These are phyloP conservation scores for Aromia moschata DNA, from an alignment of 2,888 invertebrate genomes.

Conservation along the genomic window DNA sequence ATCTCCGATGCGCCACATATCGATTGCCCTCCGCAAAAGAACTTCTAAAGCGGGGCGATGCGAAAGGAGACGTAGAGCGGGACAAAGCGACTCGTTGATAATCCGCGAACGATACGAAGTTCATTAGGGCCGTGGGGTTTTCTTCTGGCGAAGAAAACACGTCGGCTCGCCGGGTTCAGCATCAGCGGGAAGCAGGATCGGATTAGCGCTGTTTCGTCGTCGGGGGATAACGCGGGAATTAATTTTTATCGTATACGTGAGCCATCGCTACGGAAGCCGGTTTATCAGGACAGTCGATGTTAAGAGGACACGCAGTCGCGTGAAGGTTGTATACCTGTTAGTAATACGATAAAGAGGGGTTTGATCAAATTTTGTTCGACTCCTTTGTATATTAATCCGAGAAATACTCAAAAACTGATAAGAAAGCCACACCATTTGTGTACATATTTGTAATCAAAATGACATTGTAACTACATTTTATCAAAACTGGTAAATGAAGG, in stretches of 20 bases:
- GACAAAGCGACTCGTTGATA: slow-evolving; percentile 51
- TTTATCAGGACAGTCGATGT: neutral
- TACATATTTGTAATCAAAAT: no score
- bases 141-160: slow-evolving; percentile 22
- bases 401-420: no score
- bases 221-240: neutral
- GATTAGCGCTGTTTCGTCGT: slow-evolving; percentile 1
- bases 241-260: neutral
- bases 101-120: slow-evolving; percentile 57
- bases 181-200: slow-evolving; percentile 7
- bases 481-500: no score
- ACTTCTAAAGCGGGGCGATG: slow-evolving; percentile 51
- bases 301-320: neutral
- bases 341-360: neutral
- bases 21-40: slow-evolving; percentile 24
- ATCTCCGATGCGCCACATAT: slow-evolving; percentile 16
- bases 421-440: no score
- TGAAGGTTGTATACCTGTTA: neutral
- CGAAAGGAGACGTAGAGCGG: slow-evolving; percentile 43
- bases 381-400: no score
- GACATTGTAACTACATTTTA: no score
- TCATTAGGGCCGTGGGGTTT: slow-evolving; percentile 52
- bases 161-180: slow-evolving; percentile 3
- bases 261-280: neutral
- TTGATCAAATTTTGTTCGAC: no score